These are phyloP conservation scores for Falco peregrinus DNA, from an alignment of 2,797 vertebrate species.

Conservation along the genomic window DNA sequence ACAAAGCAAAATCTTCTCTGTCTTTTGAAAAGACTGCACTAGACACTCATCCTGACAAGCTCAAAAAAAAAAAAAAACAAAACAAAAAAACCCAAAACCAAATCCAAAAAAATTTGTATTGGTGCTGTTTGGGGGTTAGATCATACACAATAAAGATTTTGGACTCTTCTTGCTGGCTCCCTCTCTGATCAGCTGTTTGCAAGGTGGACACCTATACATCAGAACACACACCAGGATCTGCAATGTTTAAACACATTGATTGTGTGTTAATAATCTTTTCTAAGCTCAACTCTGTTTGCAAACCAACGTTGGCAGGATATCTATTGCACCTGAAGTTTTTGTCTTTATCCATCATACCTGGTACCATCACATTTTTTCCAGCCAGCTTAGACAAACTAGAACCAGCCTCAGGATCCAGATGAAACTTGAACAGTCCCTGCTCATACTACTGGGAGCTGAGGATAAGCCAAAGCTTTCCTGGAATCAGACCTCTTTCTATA, in stretches of 20 bases:
- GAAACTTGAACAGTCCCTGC: not conserved
- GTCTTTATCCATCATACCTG: not conserved
- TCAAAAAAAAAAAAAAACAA: not conserved
- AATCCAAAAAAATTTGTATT: not conserved
- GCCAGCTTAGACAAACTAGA: not conserved
- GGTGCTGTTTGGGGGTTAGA: not conserved
- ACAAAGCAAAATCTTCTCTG: not conserved
- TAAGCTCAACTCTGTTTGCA: not conserved
- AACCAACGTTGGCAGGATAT: not conserved
- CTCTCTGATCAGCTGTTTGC: not conserved
- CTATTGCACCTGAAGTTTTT: not conserved
- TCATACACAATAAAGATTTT: not conserved
- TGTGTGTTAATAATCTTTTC: not conserved
- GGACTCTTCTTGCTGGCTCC: not conserved
- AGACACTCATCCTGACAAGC: not conserved
- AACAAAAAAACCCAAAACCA: too few relatives aligned
- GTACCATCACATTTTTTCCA: not conserved
- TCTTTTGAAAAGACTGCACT: not conserved
- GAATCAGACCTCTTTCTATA: not conserved
- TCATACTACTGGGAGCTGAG: not conserved
- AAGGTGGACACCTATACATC: not conserved
- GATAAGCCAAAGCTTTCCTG: not conserved
- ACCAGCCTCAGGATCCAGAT: not conserved
- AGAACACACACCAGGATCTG: not conserved
- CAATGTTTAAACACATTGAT: not conserved